These are phyloP conservation scores for Rhipidura dahli DNA, from an alignment of 2,113 vertebrate genomes.

Conservation along the genomic window DNA sequence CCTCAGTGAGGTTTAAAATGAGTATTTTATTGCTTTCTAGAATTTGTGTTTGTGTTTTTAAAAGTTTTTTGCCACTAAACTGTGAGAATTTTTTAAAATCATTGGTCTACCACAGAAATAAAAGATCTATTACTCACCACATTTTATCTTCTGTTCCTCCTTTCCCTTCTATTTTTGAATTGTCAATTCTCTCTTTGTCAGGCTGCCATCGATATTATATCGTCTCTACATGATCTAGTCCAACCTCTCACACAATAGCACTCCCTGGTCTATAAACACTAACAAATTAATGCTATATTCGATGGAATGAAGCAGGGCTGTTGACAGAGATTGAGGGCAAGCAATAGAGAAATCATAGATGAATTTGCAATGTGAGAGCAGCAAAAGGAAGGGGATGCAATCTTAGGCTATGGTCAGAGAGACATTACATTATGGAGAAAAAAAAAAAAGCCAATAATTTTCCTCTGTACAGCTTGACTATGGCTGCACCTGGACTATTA, in stretches of 20 bases:
- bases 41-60: not conserved
- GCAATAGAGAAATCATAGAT: not conserved
- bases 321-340: not conserved
- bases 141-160: not conserved
- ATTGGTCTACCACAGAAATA: not conserved
- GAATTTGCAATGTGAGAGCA: not conserved
- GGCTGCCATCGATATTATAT: not conserved
- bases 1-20: not conserved
- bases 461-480: not conserved
- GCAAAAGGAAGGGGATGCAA: not conserved
- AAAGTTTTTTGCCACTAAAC: not conserved
- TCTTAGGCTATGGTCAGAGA: not conserved
- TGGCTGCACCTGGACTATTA: constrained; percentile 20
- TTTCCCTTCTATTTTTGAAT: not conserved
- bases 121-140: not conserved
- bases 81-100: not conserved
- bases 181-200: not conserved
- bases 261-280: constrained; percentile 10
- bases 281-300: constrained; percentile 20
- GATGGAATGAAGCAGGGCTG: not conserved
- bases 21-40: not conserved
- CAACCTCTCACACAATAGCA: not conserved
- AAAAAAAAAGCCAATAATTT: not conserved
- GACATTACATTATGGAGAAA: not conserved
- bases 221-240: not conserved